Evolutionary conservation across 1,140 invertebrate species (phyloP), one percentile per base, ranked within the genome.

Genomic region (Ganaspis sp.): DNA sequence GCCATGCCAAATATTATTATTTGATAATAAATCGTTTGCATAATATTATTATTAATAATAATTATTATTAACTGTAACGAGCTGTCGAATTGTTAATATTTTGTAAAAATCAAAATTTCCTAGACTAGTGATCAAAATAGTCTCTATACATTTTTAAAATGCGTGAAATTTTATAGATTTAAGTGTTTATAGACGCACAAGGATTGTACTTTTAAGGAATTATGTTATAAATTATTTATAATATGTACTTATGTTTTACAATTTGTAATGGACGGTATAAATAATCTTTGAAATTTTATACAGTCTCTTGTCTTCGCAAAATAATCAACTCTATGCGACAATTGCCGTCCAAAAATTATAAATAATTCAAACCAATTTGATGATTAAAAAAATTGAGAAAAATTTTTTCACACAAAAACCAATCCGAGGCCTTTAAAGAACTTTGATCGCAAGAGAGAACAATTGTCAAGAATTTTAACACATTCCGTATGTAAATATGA

Each of bases 1-100:
- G 58, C 58, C 58, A 64, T 64, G 58, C 58, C 58, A 64, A 64
- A 64, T 64, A 64, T 26, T 64, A 34, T 64, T 64, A 64, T 29
- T 64, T 29, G 45, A 49, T 17, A 49, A 17, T 49, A 49, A 49
- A 49, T 17, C 17, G 40, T 45, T n/a, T 17, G 45, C 23, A 58
- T 58, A 58, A 58, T 21, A 54, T 58, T 26, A 15, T 45, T 45
- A 49, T 49, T n/a, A 17, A 5, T 17, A 49, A 17, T 17, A 17
- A 17, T 49, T 49, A 49, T 49, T 17, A 49, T 49, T 49, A 49
- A n/a, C n/a, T n/a, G 5, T 49, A 17, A 1, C 1, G 38, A 40
- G 2, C 6, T 4, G 17, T 49, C 15, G n/a, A 49, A 49, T n/a
- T 45, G 15, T 45, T 17, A 17, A 17, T 49, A 17, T 15, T 64